Conservation (phyloP, 2,113 vertebrate species). For the Tachuris rubrigastra region DNA sequence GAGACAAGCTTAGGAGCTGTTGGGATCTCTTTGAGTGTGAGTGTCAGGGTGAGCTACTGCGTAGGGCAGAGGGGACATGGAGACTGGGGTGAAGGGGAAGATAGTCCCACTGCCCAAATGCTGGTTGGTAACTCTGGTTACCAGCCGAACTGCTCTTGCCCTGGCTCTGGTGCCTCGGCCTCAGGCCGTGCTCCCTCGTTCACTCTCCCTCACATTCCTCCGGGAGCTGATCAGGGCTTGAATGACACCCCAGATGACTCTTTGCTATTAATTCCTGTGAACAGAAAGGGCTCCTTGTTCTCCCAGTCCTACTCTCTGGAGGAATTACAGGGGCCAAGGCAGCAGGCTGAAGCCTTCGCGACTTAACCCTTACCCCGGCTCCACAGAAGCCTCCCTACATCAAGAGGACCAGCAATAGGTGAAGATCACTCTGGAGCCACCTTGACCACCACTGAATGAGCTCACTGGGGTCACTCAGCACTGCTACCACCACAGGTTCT, state of each 20-base stretch:
- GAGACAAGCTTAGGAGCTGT: not conserved
- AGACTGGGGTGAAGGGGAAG: not conserved
- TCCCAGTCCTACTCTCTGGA: conserved; percentile 73
- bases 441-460: not conserved
- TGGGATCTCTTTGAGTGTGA: not conserved
- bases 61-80: not conserved
- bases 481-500: not conserved
- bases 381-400: not conserved
- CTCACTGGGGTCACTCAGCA: not conserved
- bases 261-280: conserved; percentile 83
- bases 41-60: not conserved
- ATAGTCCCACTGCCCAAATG: not conserved
- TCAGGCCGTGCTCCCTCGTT: conserved; percentile 33
- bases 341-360: conserved; percentile 69
- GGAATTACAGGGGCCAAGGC: conserved; percentile 76
- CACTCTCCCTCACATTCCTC: conserved; percentile 72
- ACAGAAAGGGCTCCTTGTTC: conserved; percentile 84
- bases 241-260: conserved; percentile 82
- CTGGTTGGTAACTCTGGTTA: not conserved
- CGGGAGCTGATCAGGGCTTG: conserved; percentile 80
- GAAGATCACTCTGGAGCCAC: not conserved
- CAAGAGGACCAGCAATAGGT: not conserved
- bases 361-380: conserved; percentile 76
- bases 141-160: conserved; percentile 25
- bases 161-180: conserved; percentile 61